Base-by-base conservation (phyloP, 2,797 vertebrate species). In the Acomys russatus region DNA sequence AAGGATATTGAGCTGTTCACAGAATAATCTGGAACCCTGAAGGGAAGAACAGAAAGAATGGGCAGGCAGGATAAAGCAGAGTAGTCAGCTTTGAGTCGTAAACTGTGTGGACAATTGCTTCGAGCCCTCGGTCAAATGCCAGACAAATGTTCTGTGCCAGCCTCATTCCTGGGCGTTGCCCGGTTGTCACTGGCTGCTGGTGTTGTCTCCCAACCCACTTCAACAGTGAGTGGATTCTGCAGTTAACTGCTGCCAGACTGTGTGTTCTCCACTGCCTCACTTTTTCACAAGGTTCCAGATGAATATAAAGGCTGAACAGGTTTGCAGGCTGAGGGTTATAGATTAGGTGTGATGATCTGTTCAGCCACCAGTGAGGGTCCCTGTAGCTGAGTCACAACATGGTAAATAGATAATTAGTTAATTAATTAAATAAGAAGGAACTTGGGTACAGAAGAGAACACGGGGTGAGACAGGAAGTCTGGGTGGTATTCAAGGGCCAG, bases 1-100 rank as follows among this genome's bases (percentile, higher is more conserved):
- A 91, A 96, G 74, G 63, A 54, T 88, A 94, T 77, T 86, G 93
- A 94, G 18, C 63, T 74, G 83, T 56, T 97, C 15, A 25, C 17
- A 91, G 74, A 91, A 66, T 89, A 82, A 68, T 87, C 74, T 91
- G 54, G 59, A 94, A 90, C 17, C 61, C 33, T 8, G 1, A 18
- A 88, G 68, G 44, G 84, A 91, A 91, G 4, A 71, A 70, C 2
- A 82, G 51, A 94, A 85, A 82, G 66, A 74, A 23, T 33, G 92
- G 54, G 44, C 70, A 33, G 56, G 15, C 23, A 49, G 28, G 28
- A 78, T 56, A 51, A 93, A 94, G n/a, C 38, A n/a, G 56, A 85
- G 79, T 1, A 2, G 6, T 4, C 14, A 33, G 68, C 54, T 96
- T 91, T 88, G 56, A 89, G 79, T 83, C 73, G 76, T 10, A 4